phyloP scores from a whole-genome alignment of 1,140 invertebrate genomes.

The Saccostrea echinata region DNA sequence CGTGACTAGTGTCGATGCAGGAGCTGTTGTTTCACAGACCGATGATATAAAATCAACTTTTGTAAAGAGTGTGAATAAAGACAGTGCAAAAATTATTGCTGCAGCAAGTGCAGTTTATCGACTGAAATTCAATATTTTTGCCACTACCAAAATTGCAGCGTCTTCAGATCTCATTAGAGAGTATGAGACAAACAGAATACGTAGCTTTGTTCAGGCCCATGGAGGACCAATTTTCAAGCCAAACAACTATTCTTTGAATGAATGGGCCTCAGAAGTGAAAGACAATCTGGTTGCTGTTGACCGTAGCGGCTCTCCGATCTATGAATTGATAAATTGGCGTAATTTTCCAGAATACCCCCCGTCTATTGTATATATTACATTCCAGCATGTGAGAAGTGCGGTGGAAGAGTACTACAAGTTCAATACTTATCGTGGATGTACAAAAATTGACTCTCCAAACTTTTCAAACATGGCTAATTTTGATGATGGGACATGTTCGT shows the following conservation, averaged over 20 bases:
- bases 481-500: slow-evolving; percentile 5
- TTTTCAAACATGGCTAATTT: slow-evolving; percentile 54
- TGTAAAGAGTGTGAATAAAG: background rate
- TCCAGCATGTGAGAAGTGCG: slow-evolving; percentile 40
- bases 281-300: too few relatives aligned
- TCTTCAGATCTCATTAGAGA: too few relatives aligned
- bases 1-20: slow-evolving; percentile 64
- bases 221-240: slow-evolving; percentile 54
- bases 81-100: slow-evolving; percentile 36
- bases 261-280: slow-evolving; percentile 54
- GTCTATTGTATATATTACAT: background rate
- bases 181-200: too few relatives aligned
- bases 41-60: slow-evolving; percentile 54
- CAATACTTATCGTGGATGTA: slow-evolving; percentile 69
- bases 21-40: slow-evolving; percentile 59
- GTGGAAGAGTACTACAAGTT: slow-evolving; percentile 68
- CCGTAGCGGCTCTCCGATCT: too few relatives aligned
- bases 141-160: too few relatives aligned
- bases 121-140: slow-evolving; percentile 66
- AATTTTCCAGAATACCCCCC: too few relatives aligned
- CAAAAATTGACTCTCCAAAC: slow-evolving; percentile 64
- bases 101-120: slow-evolving; percentile 57
- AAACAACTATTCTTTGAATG: slow-evolving; percentile 52
- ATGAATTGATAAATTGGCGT: too few relatives aligned
- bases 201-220: background rate